Conservation (phyloP, 2,797 vertebrate genomes). For the Cyprinodon diabolis region DNA sequence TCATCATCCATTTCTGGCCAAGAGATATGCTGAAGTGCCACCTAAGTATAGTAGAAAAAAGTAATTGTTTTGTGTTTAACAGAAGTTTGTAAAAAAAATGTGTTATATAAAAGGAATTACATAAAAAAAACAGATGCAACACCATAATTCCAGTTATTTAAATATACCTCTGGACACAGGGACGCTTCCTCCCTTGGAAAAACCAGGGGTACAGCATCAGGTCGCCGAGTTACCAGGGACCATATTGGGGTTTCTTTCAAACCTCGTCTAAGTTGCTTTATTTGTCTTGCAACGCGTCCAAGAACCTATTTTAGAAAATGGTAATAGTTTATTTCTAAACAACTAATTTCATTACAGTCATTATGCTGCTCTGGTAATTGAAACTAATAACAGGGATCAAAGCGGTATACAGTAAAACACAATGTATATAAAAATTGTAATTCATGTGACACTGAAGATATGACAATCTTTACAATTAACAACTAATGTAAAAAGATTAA, state of each 20-base stretch:
- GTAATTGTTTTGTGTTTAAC: background rate
- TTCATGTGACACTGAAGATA: background rate
- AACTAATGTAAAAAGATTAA: too few species aligned
- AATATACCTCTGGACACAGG: background rate
- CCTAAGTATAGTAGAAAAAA: background rate
- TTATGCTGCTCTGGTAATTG: background rate
- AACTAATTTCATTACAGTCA: background rate
- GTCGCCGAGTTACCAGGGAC: background rate
- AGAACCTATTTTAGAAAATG: background rate
- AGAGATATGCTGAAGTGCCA: conserved; percentile 2
- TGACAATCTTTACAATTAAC: background rate
- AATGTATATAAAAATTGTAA: background rate
- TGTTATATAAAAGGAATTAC: background rate
- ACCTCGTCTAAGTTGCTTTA: background rate
- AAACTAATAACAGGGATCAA: background rate
- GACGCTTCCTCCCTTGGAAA: background rate
- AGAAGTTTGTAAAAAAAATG: background rate
- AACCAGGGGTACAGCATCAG: background rate
- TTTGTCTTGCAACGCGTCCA: too few species aligned
- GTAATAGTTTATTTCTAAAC: background rate
- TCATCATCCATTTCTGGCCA: background rate
- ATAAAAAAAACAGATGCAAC: background rate
- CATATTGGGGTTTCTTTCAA: background rate
- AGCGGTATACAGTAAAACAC: background rate
- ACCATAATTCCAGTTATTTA: conserved; percentile 3